phyloP scores from a whole-genome alignment of 2,797 vertebrate species.

The Glyptemys insculpta region DNA sequence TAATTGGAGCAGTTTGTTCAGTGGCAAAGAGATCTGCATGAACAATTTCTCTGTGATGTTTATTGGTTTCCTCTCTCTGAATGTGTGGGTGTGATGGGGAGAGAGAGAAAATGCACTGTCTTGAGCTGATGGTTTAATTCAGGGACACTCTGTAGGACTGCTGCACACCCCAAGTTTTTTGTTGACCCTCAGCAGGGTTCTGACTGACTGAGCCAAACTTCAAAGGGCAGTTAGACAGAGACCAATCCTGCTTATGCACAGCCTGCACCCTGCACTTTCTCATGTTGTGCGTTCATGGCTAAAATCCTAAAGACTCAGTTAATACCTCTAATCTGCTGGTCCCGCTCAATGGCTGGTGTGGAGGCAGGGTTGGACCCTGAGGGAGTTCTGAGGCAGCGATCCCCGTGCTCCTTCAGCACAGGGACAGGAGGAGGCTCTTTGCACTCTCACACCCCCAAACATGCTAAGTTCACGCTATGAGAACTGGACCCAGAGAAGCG shows the following conservation, averaged over 20 bases:
- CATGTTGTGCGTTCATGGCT: neutral
- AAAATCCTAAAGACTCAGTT: rapidly evolving
- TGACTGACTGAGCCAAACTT: neutral
- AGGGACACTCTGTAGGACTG: slow-evolving; percentile 21
- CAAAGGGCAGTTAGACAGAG: neutral
- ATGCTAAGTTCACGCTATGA: neutral
- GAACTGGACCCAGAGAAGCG: neutral
- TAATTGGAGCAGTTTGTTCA: slow-evolving; percentile 18
- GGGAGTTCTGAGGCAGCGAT: neutral
- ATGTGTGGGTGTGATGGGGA: slow-evolving; percentile 36
- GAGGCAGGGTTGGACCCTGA: neutral
- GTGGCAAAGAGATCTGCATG: neutral
- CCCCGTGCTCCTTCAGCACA: neutral
- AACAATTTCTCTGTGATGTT: neutral
- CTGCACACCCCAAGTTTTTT: neutral
- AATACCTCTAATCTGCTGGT: neutral
- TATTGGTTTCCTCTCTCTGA: slow-evolving; percentile 8
- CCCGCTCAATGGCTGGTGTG: neutral
- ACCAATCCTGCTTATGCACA: neutral
- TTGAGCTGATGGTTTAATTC: slow-evolving; percentile 19
- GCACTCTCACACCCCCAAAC: neutral
- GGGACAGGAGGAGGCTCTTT: neutral
- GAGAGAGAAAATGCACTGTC: slow-evolving; percentile 3
- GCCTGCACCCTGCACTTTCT: neutral
- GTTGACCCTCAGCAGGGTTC: neutral